Evolutionary conservation across 2,888 invertebrate species (phyloP), one percentile per base, ranked within the genome.

Genomic region (Aspidiotus destructor): DNA sequence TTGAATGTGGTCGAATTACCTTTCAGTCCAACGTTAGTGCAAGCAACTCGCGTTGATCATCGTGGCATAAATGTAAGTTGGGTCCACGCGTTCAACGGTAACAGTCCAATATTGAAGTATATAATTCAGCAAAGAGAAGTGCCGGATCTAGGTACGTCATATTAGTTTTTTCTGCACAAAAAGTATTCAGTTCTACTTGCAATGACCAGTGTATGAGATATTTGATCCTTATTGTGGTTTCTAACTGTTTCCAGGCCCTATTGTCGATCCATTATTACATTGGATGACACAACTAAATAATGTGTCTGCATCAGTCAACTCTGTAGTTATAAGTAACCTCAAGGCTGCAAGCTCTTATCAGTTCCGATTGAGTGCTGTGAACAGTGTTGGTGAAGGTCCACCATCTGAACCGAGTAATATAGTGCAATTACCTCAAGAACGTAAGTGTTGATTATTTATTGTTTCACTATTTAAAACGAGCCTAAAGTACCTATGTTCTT

Each of bases 71-170:
- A 94, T 75, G 86, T 98, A 5, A 87, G 88, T 17, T 99, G 98
- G 97, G 89, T 89, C 11, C 89, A 93, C 0, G 94, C 94, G 41
- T 99, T 97, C 78, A 93, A 98, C 79, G 99, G 99, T 68, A 97
- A 99, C 78, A 94, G 94, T 75, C 92, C 93, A 10, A 88, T 97
- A 70, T 84, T 88, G 74, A 91, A 93, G 76, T 98, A 90, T 77
- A 92, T 93, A 72, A 84, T 98, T 68, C 94, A 98, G 77, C 88
- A 88, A 77, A 84, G 94, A 71, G 88, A 92, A 74, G 89, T 95
- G 41, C 89, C 92, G 2, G 89, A 89, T 77, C 82, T 90, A 73
- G 91, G 91, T 91, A 80, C 28, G 28, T 28, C 5, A 28, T 28
- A 28, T 28, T 28, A 28, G 28, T 28, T 28, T 28, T 28, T 28